Conservation (phyloP, 2,113 vertebrate genomes). For the Pithys albifrons region DNA sequence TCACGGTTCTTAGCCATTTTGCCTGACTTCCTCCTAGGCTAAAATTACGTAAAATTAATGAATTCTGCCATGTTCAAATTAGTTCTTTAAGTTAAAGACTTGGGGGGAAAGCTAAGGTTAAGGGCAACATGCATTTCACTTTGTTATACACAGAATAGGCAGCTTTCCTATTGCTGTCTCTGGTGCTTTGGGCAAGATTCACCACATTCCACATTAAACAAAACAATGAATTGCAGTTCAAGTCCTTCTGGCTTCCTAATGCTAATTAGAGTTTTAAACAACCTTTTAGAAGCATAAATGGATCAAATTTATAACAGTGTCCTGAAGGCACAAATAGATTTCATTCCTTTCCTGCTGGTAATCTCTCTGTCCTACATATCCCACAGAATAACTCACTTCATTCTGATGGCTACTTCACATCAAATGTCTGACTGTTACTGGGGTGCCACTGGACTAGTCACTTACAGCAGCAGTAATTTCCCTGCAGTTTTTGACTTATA, state of each 20-base stretch:
- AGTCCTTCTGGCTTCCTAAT: constrained; percentile 28
- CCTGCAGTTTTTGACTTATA: background rate
- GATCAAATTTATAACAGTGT: constrained; percentile 40
- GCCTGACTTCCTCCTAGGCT: background rate
- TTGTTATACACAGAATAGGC: constrained; percentile 1
- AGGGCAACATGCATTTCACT: constrained; percentile 18
- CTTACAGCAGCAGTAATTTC: background rate
- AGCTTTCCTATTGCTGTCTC: background rate
- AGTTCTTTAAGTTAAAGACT: constrained; percentile 41
- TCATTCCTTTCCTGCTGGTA: constrained; percentile 5
- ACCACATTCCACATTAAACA: constrained; percentile 38
- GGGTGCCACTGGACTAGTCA: background rate
- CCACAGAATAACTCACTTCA: background rate
- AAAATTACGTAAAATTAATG: constrained; percentile 31
- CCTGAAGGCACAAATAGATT: constrained; percentile 22
- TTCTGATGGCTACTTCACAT: background rate
- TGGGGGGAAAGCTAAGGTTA: background rate
- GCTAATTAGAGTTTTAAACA: constrained; percentile 55
- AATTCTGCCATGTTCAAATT: constrained; percentile 30
- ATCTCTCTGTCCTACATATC: background rate
- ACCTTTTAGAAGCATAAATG: constrained; percentile 52
- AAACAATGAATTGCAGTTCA: constrained; percentile 51
- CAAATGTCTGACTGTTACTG: background rate
- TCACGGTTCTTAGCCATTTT: background rate
- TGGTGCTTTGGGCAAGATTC: constrained; percentile 11